Evolutionary conservation across 2,797 vertebrate species (phyloP).

Genomic region (Sebastes matsubarae): DNA sequence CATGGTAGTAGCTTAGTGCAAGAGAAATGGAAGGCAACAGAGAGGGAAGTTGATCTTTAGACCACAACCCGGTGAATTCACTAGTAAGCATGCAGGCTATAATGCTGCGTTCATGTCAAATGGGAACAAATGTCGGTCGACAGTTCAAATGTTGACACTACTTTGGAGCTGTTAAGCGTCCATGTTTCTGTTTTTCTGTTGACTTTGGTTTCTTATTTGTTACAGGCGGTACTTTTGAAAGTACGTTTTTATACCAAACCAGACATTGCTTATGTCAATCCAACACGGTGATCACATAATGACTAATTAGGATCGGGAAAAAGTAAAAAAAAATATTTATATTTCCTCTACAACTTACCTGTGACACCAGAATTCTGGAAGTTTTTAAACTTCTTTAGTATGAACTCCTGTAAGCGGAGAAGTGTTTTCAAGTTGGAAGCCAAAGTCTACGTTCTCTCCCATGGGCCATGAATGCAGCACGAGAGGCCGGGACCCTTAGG

Average conservation of each 20-base stretch:
- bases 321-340: neutral
- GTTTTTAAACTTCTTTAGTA: neutral
- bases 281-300: neutral
- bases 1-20: conserved; percentile 70
- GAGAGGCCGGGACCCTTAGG: conserved; percentile 1
- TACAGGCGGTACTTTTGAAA: neutral
- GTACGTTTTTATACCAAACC: conserved; percentile 11
- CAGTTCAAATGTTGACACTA: neutral
- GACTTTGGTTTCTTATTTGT: neutral
- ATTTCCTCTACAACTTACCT: neutral
- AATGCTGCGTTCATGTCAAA: conserved; percentile 51
- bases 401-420: neutral
- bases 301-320: neutral
- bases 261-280: conserved; percentile 8
- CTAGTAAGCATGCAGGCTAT: conserved; percentile 48
- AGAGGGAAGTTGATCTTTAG: conserved; percentile 41
- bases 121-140: neutral
- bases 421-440: neutral
- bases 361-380: neutral
- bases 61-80: conserved; percentile 5
- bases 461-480: conserved; percentile 46
- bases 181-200: neutral
- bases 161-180: too few relatives aligned
- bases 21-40: conserved; percentile 47
- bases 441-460: neutral